A percentile compares a stretch with the other conserved stretches of the same genome.
These are phyloP conservation scores for Neostethus bicornis DNA, from an alignment of 2,797 vertebrate genomes.

Conservation along the genomic window DNA sequence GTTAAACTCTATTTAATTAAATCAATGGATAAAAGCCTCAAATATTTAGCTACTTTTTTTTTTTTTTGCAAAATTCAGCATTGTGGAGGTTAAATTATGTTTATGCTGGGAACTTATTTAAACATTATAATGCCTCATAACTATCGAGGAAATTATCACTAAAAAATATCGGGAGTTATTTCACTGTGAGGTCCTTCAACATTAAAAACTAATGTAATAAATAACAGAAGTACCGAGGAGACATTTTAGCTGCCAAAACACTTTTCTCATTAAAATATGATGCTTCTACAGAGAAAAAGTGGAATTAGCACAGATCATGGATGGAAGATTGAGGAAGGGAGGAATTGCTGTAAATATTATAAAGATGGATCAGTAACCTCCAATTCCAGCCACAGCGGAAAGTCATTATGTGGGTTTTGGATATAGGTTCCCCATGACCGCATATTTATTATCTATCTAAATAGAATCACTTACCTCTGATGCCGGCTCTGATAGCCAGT, in stretches of 20 bases:
- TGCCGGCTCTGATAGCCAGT: slow-evolving; percentile 78
- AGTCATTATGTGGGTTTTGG: slow-evolving; percentile 78
- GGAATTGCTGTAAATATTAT: slow-evolving; percentile 73
- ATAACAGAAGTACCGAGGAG: slow-evolving; percentile 66
- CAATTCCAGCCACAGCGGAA: slow-evolving; percentile 65
- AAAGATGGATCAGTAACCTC: slow-evolving; percentile 64
- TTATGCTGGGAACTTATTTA: no score
- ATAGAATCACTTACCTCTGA: slow-evolving; percentile 83
- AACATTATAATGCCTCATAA: no score
- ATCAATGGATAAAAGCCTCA: no score
- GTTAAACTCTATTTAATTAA: no score
- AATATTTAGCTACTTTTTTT: no score
- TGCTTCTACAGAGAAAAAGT: slow-evolving; percentile 69
- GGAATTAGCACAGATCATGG: slow-evolving; percentile 66
- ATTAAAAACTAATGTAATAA: slow-evolving; percentile 69
- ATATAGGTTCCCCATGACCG: slow-evolving; percentile 80
- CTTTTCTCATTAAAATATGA: slow-evolving; percentile 66
- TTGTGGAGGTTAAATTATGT: no score
- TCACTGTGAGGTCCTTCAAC: slow-evolving; percentile 53
- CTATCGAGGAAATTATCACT: no score
- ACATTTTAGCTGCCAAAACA: slow-evolving; percentile 51
- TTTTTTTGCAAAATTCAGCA: no score
- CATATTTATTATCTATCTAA: slow-evolving; percentile 84
- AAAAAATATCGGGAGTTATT: slow-evolving; percentile 67
- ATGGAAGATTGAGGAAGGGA: slow-evolving; percentile 48